These are phyloP conservation scores for Poeciliopsis infans DNA, from an alignment of 2,797 vertebrate species.

Conservation along the genomic window DNA sequence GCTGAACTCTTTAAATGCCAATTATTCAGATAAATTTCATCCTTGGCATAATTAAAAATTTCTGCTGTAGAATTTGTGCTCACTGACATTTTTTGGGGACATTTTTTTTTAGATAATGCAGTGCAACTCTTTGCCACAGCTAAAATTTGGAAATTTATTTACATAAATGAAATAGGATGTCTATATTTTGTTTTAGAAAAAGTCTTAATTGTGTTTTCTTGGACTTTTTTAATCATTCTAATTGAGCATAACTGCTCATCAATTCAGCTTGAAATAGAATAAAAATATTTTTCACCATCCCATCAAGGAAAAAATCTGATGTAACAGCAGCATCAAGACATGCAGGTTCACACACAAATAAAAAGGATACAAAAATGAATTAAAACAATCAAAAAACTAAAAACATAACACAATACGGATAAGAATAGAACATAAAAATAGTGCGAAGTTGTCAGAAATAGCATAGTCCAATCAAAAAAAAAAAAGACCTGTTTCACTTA, in stretches of 20 bases:
- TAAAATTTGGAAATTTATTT: not conserved
- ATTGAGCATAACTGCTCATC: not conserved
- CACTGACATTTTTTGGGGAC: not conserved
- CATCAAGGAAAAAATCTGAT: no score
- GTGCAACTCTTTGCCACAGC: not conserved
- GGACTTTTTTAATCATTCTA: not conserved
- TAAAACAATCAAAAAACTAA: no score
- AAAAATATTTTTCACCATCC: not conserved
- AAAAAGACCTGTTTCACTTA: no score
- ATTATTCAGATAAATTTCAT: not conserved
- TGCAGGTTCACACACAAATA: no score
- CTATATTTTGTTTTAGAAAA: not conserved
- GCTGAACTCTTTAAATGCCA: slow-evolving; percentile 17
- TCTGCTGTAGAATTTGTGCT: not conserved
- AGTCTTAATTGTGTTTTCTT: not conserved
- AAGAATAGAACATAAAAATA: no score
- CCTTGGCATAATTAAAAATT: not conserved
- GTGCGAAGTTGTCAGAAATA: no score
- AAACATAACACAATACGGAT: no score
- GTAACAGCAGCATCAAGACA: no score
- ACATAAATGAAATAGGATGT: not conserved
- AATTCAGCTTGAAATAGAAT: not conserved
- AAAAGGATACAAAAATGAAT: no score
- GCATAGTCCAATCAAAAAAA: not conserved
- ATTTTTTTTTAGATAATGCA: not conserved